A percentile compares a stretch with the other conserved stretches of the same genome.
phyloP scores from a whole-genome alignment of 2,888 invertebrate species.

The Pyrochroa serraticornis region DNA sequence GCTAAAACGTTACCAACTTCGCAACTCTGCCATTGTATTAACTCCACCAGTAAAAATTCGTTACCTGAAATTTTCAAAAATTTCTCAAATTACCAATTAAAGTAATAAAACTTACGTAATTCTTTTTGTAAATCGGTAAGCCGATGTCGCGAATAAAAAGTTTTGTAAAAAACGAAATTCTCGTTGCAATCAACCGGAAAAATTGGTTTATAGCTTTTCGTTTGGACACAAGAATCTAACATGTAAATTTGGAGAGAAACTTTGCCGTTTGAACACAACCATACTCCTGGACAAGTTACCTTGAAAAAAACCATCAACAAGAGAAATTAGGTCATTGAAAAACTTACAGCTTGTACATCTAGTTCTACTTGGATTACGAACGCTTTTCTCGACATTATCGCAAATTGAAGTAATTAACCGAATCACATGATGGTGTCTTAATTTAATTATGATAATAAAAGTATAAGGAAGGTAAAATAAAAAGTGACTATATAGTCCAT shows the following conservation, averaged over 20 bases:
- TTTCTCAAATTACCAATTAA: not conserved
- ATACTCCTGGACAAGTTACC: constrained; percentile 86
- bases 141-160: constrained; percentile 57
- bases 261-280: constrained; percentile 81
- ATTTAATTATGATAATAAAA: too few relatives aligned
- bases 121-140: constrained; percentile 58
- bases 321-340: not conserved
- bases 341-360: constrained; percentile 62
- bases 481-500: too few relatives aligned
- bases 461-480: too few relatives aligned
- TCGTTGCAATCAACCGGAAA: constrained; percentile 77
- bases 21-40: constrained; percentile 67
- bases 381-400: constrained; percentile 57
- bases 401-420: too few relatives aligned
- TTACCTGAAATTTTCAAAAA: constrained; percentile 56
- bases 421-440: too few relatives aligned
- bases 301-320: constrained; percentile 45
- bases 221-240: constrained; percentile 73
- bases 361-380: constrained; percentile 66
- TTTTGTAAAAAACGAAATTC: constrained; percentile 72
- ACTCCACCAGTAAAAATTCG: constrained; percentile 68
- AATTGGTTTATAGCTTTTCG: constrained; percentile 67
- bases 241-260: constrained; percentile 72
- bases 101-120: constrained; percentile 49
- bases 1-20: constrained; percentile 63